These are phyloP conservation scores for Columbina picui DNA, from an alignment of 2,113 vertebrate species.

Conservation along the genomic window DNA sequence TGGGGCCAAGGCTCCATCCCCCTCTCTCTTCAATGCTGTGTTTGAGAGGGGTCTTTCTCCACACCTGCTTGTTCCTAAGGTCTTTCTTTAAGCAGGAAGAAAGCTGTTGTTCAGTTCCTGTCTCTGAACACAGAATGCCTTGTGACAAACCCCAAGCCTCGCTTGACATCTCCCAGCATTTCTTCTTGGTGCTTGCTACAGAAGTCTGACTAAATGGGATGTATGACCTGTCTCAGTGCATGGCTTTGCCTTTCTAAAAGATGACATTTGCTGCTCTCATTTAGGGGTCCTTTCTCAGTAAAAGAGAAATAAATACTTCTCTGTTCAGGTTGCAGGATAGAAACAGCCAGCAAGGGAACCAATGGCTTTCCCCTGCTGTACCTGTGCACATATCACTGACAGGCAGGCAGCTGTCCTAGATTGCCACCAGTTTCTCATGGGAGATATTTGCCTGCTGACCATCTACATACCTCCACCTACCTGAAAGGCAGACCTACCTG, in stretches of 20 bases:
- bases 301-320: background rate
- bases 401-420: background rate
- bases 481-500: background rate
- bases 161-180: background rate
- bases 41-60: background rate
- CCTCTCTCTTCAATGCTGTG: background rate
- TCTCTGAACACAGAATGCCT: background rate
- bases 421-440: background rate
- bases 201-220: background rate
- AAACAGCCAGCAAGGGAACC: background rate
- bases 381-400: background rate
- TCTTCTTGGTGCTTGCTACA: background rate
- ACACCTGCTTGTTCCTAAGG: background rate
- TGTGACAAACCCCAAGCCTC: background rate
- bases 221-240: background rate
- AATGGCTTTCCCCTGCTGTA: background rate
- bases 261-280: background rate
- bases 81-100: background rate
- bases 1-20: background rate
- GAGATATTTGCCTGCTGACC: background rate
- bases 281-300: background rate
- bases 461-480: background rate
- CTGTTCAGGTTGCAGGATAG: background rate
- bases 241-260: background rate
- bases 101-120: background rate